Base-by-base conservation (phyloP, 2,113 vertebrate species). In the Myodes glareolus region DNA sequence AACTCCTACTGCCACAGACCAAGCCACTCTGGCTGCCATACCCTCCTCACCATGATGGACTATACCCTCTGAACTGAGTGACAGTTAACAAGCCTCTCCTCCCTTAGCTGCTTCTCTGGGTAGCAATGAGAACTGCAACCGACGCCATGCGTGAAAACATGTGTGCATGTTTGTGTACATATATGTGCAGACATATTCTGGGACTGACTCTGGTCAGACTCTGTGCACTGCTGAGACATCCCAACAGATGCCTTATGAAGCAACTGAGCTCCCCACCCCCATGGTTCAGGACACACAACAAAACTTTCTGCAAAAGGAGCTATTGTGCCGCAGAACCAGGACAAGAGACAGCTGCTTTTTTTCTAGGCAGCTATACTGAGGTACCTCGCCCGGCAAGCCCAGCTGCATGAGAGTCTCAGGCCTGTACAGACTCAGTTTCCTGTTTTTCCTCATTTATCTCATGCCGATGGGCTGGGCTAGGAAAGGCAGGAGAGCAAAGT, bases 391-490 rank as follows among this genome's bases (percentile, higher is more conserved):
- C 25, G 19, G n/a, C 39, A 85, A 5, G 12, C 63, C 29, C 63
- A 36, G 29, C 19, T 70, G 45, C 31, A 31, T 7, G 29, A 33
- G 45, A 36, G 29, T 36, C 63, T 23, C 17, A 21, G 13, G 85
- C 12, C 65, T 50, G 65, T 36, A 36, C 63, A 70, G 65, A 70
- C 50, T 29, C 39, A 50, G 45, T 87, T 68, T 68, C 7, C 42
- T 50, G 11, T 36, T 36, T 87, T 50, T 14, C 23, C 55, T 87
- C 45, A 13, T 87, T 87, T 87, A 68, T 36, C 58, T 65, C 10
- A 2, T 2, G 67, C 5, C 8, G 10, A 16, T 0, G 1, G 0
- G 5, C 73, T 68, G 4, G 1, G 9, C 23, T 4, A n/a, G 55
- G 33, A 78, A 36, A 80, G 50, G 12, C 17, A 19, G 12, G 33